Percentiles rank a stretch among this genome's conserved stretches.
Conservation (phyloP, 92 coral and sea anemone genomes). For the Actinernus sp. region DNA sequence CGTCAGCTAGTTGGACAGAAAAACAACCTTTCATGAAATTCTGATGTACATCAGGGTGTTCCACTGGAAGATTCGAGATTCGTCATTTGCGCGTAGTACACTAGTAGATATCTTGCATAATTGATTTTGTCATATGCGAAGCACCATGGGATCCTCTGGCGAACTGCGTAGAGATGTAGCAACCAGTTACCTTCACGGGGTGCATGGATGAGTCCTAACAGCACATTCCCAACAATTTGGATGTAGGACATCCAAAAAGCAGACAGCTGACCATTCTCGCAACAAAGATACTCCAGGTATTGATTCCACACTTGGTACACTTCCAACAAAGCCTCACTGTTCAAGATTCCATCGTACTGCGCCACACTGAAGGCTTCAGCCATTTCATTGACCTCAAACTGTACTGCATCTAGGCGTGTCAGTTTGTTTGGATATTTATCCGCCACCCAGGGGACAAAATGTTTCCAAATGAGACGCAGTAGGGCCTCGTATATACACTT, state of each 20-base stretch:
- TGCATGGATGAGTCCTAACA: conserved; percentile 32
- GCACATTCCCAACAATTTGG: conserved; percentile 26
- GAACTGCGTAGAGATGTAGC: conserved; percentile 42
- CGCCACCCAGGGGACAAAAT: conserved; percentile 34
- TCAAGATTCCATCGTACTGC: conserved; percentile 22
- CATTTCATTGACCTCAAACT: conserved; percentile 11
- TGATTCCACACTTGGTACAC: conserved; percentile 24
- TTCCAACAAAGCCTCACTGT: conserved; percentile 22
- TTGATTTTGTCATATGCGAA: conserved; percentile 41
- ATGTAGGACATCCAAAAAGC: conserved; percentile 52
- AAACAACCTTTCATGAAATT: conserved; percentile 1
- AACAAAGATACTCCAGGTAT: conserved; percentile 26
- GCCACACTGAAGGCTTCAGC: background rate
- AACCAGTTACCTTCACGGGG: conserved; percentile 50
- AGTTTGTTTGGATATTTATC: conserved; percentile 42
- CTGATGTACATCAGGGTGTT: conserved; percentile 18
- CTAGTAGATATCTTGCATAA: conserved; percentile 25
- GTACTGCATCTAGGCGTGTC: background rate
- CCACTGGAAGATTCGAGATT: conserved; percentile 29
- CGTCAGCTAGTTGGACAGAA: conserved; percentile 34
- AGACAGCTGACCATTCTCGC: conserved; percentile 46
- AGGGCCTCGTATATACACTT: no score
- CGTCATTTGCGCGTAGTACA: conserved; percentile 36
- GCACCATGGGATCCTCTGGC: conserved; percentile 43
- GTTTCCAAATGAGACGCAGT: conserved; percentile 26